Base-by-base conservation (phyloP, 30 jellyfish, hydroid and myxozoan species). In the Chrysaora quinquecirrha region DNA sequence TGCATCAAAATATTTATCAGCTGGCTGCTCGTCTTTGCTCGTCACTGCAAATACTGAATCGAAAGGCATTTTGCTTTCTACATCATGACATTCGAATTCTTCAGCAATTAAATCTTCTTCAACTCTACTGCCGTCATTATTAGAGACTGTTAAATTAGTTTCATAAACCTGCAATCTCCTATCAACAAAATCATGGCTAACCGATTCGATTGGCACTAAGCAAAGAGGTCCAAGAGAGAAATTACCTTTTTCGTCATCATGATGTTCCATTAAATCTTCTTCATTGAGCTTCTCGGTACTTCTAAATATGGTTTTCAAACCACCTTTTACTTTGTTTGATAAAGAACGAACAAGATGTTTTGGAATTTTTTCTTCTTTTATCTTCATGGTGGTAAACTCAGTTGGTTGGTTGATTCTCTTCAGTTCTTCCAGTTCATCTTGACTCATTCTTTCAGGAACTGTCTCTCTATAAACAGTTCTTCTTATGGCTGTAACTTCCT, bases 51-150 rank as follows among this genome's bases (percentile, higher is more conserved):
- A 50, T 12, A 52, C 3, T 12, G 24, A 16, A 19, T 52, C 68
- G 12, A 52, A 19, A 12, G 12, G 29, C 11, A 25, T 65, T 0
- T 21, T 33, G 19, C 64, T 48, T 61, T 75, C 87, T 10, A 54
- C 76, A n/a, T 47, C 68, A 18, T 43, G 66, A 7, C 16, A 25
- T 1, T 50, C 87, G 19, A 27, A 19, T 29, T 52, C 76, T 27
- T 75, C 87, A 12, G 68, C 0, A 25, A 75, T 75, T 2, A 50
- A 30, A 31, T 31, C 76, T 7, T 75, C 87, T 20, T 52, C 68
- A 4, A 52, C 19, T 10, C 27, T n/a, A n/a, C n/a, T n/a, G n/a
- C n/a, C n/a, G n/a, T n/a, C n/a, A n/a, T n/a, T n/a, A n/a, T n/a
- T n/a, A n/a, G n/a, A n/a, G n/a, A n/a, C n/a, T n/a, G n/a, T n/a